Evolutionary conservation across 2,888 invertebrate species (phyloP).

Genomic region (Drosophila melanosoma): DNA sequence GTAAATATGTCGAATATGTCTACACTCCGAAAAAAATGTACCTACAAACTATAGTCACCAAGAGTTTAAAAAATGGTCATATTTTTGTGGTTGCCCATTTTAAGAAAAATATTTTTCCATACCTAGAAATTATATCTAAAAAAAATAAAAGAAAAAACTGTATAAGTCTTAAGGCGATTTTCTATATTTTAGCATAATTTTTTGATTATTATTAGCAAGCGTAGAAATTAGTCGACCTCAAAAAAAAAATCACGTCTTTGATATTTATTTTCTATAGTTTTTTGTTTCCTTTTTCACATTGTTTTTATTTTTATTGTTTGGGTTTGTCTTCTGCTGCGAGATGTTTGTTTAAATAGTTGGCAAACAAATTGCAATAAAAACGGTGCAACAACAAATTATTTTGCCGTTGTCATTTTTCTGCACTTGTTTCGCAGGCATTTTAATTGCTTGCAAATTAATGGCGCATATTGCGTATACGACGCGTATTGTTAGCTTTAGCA

Average conservation of each 20-base stretch:
- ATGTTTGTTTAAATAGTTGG: constrained; percentile 59
- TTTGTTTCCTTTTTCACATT: background rate
- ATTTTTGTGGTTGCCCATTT: too few relatives aligned
- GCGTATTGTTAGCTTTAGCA: constrained; percentile 23
- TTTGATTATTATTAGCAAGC: background rate
- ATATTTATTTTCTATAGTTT: background rate
- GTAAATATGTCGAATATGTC: background rate
- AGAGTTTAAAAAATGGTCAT: too few relatives aligned
- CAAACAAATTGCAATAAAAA: constrained; percentile 47
- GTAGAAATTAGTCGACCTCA: background rate
- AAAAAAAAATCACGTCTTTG: background rate
- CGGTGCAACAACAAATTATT: constrained; percentile 55
- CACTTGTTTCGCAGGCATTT: constrained; percentile 65
- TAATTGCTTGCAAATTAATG: constrained; percentile 76
- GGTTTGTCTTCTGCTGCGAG: constrained; percentile 2
- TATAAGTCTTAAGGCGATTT: background rate
- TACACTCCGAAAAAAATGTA: background rate
- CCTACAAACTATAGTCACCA: background rate
- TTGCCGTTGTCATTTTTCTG: constrained; percentile 46
- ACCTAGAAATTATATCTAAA: background rate
- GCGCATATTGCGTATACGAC: constrained; percentile 69
- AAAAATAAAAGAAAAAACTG: accelerated
- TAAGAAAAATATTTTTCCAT: background rate
- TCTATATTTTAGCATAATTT: background rate
- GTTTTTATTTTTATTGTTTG: constrained; percentile 5